phyloP scores from a whole-genome alignment of 2,113 vertebrate species.

The Fulica atra region DNA sequence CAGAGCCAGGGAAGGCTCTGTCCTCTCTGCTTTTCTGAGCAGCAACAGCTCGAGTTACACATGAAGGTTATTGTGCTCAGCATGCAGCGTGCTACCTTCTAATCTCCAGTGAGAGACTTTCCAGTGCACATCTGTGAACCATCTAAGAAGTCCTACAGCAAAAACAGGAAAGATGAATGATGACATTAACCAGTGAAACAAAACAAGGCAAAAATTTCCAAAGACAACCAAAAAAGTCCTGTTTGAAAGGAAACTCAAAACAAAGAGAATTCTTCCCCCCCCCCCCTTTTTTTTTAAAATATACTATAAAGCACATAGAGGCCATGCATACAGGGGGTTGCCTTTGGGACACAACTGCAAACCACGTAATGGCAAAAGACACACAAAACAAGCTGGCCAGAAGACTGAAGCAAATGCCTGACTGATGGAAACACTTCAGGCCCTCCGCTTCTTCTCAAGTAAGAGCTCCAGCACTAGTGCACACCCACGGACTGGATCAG shows the following conservation, averaged over 20 bases:
- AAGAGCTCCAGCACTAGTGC: not conserved
- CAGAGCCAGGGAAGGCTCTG: not conserved
- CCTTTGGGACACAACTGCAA: slow-evolving; percentile 9
- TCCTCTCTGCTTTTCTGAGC: not conserved
- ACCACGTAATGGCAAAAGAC: not conserved
- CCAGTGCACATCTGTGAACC: slow-evolving; percentile 44
- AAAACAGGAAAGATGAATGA: slow-evolving; percentile 50
- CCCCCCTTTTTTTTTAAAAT: fast-evolving
- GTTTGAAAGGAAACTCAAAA: slow-evolving; percentile 30
- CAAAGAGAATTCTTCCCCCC: fast-evolving
- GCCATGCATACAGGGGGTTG: not conserved
- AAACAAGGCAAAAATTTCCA: slow-evolving; percentile 2
- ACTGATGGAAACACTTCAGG: not conserved
- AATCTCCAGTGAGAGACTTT: slow-evolving; percentile 11
- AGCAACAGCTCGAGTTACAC: not conserved
- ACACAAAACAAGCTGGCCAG: not conserved
- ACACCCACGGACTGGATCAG: not conserved
- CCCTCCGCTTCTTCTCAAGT: not conserved
- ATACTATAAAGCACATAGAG: not conserved
- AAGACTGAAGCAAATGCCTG: not conserved
- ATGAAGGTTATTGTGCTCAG: not conserved
- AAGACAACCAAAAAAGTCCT: not conserved
- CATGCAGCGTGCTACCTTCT: slow-evolving; percentile 11
- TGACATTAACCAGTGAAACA: slow-evolving; percentile 41
- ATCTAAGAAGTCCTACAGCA: slow-evolving; percentile 44